Base-by-base conservation (phyloP, 2,797 vertebrate species). In the Anas georgica region DNA sequence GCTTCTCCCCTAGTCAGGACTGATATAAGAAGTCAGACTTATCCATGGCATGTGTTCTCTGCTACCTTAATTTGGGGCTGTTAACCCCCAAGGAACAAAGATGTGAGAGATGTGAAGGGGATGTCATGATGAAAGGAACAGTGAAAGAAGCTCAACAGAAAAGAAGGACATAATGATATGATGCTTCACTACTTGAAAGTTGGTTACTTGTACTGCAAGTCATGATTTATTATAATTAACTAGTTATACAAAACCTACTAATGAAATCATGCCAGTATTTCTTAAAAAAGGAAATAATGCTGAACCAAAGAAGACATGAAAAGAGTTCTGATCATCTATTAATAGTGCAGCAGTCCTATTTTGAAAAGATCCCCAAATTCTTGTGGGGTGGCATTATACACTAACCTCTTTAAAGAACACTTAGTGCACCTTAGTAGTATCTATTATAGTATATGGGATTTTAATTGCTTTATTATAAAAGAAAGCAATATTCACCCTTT, bases 381-480 rank as follows among this genome's bases (percentile, higher is more conserved):
- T 2, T 94, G 80, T 89, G 82, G 84, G 69, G 84, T 75, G 50
- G 83, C 86, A 92, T 84, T 94, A 89, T 84, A 91, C 73, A 90
- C 90, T 91, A 91, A 96, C 93, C 86, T 94, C 81, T 68, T 96
- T 96, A 95, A 95, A 94, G 72, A 95, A 73, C 89, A 78, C 69
- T 96, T 91, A 55, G 73, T 86, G 70, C 66, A 78, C 78, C 81
- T 92, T 63, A 58, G 72, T 75, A 90, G 72, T 88, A 58, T 93
- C 81, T 94, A 77, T 91, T 90, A 84, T 58, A 85, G 77, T 94
- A 8, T 85, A 87, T 90, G 69, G 83, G 94, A 90, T 91, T 91
- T 93, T 91, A 96, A 96, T 96, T 95, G 93, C 94, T 97, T 97
- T 95, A 75, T 96, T 96, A 90, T 90, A 95, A 97, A 96, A 96